phyloP scores from a whole-genome alignment of 92 coral and sea anemone genomes.

The Porites rus region DNA sequence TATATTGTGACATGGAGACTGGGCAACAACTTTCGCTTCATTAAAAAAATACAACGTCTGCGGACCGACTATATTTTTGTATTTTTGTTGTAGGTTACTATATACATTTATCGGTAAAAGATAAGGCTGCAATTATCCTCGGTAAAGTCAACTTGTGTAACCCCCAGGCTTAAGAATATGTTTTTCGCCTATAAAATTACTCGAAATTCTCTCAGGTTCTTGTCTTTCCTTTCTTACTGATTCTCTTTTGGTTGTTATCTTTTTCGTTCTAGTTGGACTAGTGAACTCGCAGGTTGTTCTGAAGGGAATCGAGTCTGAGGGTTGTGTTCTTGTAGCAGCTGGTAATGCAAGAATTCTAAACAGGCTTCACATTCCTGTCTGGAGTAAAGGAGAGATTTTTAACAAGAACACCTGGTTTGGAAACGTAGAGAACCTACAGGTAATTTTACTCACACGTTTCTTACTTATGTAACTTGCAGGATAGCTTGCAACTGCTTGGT shows the following conservation, averaged over 20 bases:
- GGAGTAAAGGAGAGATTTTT: conserved; percentile 90
- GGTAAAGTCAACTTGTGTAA: no score
- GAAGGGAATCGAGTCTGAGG: conserved; percentile 92
- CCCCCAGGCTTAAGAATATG: no score
- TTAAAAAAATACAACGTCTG: no score
- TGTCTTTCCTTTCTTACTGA: neutral
- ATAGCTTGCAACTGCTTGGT: neutral
- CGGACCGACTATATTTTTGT: no score
- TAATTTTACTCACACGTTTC: neutral
- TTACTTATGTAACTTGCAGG: neutral
- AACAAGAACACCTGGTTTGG: conserved; percentile 99
- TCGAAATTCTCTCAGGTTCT: no score
- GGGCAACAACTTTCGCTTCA: no score
- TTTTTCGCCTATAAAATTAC: no score
- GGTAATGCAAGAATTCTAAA: conserved; percentile 89
- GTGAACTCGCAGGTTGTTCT: conserved; percentile 97
- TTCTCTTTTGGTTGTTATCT: neutral
- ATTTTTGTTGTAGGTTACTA: no score
- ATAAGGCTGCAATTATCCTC: no score
- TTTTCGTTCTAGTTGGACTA: conserved; percentile 75
- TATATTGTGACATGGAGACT: no score
- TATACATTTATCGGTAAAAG: no score
- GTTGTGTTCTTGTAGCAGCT: conserved; percentile 95
- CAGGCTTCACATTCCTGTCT: conserved; percentile 91
- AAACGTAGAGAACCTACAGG: conserved; percentile 94